Base-by-base conservation (phyloP, 2,113 vertebrate genomes). In the Bubo blakistoni region DNA sequence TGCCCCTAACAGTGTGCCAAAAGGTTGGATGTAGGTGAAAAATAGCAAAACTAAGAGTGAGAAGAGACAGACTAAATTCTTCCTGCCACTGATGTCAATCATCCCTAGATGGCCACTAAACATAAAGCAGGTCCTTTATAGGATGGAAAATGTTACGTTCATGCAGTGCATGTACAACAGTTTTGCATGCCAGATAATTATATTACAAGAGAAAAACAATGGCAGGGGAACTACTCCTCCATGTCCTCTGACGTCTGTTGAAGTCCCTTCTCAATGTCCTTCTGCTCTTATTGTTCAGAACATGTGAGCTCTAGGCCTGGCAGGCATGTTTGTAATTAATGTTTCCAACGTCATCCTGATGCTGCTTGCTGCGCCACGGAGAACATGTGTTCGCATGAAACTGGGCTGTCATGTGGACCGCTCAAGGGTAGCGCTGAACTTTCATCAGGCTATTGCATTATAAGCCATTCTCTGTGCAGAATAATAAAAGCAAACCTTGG, bases 311-410 rank as follows among this genome's bases (percentile, higher is more conserved):
- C 47, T 47, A 86, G 62, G 72, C 90, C 92, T 62, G 73, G 77
- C 88, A 91, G 92, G 92, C 94, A 80, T 61, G 61, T 76, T 87
- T 66, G 61, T 79, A 72, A 94, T 96, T 84, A 74, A 34, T 24
- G 54, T 63, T 79, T 69, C 86, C 77, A 65, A 3, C 1, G 1
- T 91, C 82, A 85, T 76, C 57, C 72, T 65, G 86, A 72, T 94
- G 88, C 92, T 36, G 47, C 30, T 72, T 59, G 85, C 61, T 72
- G 16, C 0, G 1, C 57, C 54, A 4, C 0, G 1, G 72, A 84
- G 57, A 79, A 34, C 47, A 22, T 11, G 72, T 92, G 86, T 67
- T 95, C 80, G 52, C 9, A 0, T 16, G 77, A 63, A 76, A 65
- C 65, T 1, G 7, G 59, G 65, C 73, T 92, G 86, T 88, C 69